phyloP scores from a whole-genome alignment of 1,140 invertebrate genomes.

The Chironomus tepperi region DNA sequence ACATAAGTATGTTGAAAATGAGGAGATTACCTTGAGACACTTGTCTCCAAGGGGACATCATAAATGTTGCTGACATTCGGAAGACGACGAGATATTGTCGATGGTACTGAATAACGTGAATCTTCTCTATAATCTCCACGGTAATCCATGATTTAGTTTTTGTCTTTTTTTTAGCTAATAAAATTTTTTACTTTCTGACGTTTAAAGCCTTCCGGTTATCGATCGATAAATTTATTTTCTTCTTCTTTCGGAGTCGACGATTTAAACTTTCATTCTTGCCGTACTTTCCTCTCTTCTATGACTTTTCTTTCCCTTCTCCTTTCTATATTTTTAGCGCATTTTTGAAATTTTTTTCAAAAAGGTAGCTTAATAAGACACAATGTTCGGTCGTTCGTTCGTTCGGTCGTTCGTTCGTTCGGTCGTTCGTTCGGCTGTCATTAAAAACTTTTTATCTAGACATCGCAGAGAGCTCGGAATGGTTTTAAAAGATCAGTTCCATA shows the following conservation, averaged over 20 bases:
- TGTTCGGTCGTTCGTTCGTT: too few species aligned
- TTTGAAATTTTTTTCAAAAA: too few species aligned
- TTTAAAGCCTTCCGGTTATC: neutral
- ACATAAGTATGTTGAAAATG: neutral
- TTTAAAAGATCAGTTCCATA: too few species aligned
- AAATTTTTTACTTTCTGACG: neutral
- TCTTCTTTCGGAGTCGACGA: too few species aligned
- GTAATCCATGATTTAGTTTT: constrained; percentile 1
- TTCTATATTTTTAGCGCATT: too few species aligned
- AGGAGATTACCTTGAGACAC: constrained; percentile 16
- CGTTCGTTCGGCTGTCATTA: too few species aligned
- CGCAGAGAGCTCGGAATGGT: too few species aligned
- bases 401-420: too few species aligned
- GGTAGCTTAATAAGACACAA: too few species aligned
- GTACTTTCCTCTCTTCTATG: neutral
- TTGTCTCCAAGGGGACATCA: constrained; percentile 19
- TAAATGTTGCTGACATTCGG: constrained; percentile 20
- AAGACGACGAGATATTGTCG: constrained; percentile 18
- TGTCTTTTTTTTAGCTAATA: neutral
- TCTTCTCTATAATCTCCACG: neutral
- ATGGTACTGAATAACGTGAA: neutral
- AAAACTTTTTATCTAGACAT: too few species aligned
- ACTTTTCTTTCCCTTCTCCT: neutral
- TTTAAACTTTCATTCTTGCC: constrained; percentile 6
- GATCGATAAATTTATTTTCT: too few species aligned